Conservation (phyloP, 2,888 invertebrate species). For the Stenolophus ochropezus region DNA sequence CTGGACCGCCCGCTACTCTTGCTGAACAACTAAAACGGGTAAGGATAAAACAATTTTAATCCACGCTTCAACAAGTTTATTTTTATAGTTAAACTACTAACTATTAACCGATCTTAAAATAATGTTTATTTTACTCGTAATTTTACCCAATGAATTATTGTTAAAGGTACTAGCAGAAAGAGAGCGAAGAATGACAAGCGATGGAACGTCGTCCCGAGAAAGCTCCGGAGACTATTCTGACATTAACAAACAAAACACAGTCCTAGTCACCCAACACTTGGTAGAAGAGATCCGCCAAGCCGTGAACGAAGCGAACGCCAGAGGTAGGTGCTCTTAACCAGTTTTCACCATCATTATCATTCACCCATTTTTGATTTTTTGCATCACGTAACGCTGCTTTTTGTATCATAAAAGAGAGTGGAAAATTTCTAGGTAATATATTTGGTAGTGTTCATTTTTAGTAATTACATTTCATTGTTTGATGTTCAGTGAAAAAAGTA, state of each 20-base stretch:
- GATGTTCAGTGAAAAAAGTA: conserved; percentile 78
- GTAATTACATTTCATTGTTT: conserved; percentile 3
- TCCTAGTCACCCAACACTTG: conserved; percentile 86
- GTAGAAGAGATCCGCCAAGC: conserved; percentile 92
- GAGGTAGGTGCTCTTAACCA: conserved; percentile 76
- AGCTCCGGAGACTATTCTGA: conserved; percentile 80
- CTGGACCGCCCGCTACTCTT: conserved; percentile 84
- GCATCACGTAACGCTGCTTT: neutral
- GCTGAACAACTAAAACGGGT: conserved; percentile 91
- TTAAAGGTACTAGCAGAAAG: conserved; percentile 83
- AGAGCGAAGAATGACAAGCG: conserved; percentile 81
- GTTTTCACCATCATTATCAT: neutral
- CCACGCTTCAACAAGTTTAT: no score
- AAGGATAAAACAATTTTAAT: conserved; percentile 53
- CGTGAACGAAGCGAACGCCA: conserved; percentile 90
- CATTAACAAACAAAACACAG: conserved; percentile 78
- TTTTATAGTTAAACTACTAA: neutral
- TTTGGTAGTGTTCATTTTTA: conserved; percentile 3
- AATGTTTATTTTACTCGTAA: no score
- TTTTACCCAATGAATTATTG: neutral
- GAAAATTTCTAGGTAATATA: conserved; percentile 28
- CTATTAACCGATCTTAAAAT: no score
- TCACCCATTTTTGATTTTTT: neutral
- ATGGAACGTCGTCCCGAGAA: conserved; percentile 75
- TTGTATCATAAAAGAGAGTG: neutral